phyloP scores from a whole-genome alignment of 1,140 invertebrate species.

The Harlomillsia oculata region DNA sequence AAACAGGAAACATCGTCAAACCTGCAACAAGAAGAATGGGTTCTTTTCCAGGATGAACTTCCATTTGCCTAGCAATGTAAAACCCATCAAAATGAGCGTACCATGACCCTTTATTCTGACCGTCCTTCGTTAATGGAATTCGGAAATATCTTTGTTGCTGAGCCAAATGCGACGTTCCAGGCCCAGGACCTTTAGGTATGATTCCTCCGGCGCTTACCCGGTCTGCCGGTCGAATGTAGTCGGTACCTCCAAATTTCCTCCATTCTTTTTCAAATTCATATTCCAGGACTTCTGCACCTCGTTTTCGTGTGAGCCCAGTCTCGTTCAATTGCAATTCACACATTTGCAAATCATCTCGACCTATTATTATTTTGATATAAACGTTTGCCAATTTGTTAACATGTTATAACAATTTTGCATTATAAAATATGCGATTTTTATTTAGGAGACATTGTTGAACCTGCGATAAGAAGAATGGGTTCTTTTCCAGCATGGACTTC shows the following conservation, averaged over 20 bases:
- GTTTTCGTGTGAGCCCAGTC: slow-evolving; percentile 87
- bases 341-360: slow-evolving; percentile 95
- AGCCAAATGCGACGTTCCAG: too few species aligned
- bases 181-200: too few species aligned
- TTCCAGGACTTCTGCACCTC: slow-evolving; percentile 89
- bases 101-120: slow-evolving; percentile 67
- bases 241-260: slow-evolving; percentile 63
- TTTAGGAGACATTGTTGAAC: slow-evolving; percentile 43
- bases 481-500: slow-evolving; percentile 86
- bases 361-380: too few species aligned
- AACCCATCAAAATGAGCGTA: slow-evolving; percentile 97
- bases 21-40: slow-evolving; percentile 81
- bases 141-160: slow-evolving; percentile 91
- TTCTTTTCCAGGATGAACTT: slow-evolving; percentile 82
- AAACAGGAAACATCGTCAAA: slow-evolving; percentile 39
- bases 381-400: too few species aligned
- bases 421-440: too few species aligned
- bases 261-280: slow-evolving; percentile 83
- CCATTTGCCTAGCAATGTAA: slow-evolving; percentile 80
- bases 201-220: too few species aligned
- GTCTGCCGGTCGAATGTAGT: slow-evolving; percentile 47
- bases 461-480: slow-evolving; percentile 76
- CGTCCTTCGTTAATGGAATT: slow-evolving; percentile 64
- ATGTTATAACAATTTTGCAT: too few species aligned
- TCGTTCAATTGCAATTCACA: slow-evolving; percentile 91